A percentile compares a stretch with the other conserved stretches of the same genome.
Conservation (phyloP, 2,113 vertebrate genomes). For the Cheirogaleus medius region DNA sequence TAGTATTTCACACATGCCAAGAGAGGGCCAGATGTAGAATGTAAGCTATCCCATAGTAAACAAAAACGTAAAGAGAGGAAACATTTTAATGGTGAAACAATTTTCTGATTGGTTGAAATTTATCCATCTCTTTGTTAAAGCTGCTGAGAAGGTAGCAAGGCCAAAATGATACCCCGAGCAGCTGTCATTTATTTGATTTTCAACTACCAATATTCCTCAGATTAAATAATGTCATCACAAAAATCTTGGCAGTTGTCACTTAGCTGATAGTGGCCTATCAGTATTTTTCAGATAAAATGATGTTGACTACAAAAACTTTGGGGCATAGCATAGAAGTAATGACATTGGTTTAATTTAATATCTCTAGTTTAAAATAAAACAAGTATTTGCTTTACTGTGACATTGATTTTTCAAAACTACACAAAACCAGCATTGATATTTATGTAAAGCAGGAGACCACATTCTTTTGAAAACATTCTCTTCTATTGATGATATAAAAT, state of each 20-base stretch:
- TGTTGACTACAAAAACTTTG: background rate
- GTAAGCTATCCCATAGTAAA: background rate
- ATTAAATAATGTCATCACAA: constrained; percentile 7
- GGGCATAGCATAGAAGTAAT: background rate
- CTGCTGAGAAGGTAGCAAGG: background rate
- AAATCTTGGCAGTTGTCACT: background rate
- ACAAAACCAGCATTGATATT: background rate
- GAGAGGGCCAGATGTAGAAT: background rate
- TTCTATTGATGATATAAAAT: background rate
- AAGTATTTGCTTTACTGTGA: background rate
- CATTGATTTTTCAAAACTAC: constrained; percentile 6
- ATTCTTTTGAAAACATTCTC: background rate
- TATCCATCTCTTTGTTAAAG: background rate
- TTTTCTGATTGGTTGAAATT: constrained; percentile 9
- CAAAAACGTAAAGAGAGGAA: background rate
- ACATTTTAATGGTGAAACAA: background rate
- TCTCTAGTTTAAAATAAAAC: background rate
- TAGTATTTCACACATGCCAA: background rate
- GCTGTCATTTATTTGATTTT: constrained; percentile 34
- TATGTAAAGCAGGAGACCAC: background rate
- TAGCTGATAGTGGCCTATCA: background rate
- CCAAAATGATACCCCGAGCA: background rate
- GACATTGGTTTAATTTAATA: background rate
- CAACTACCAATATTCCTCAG: background rate
- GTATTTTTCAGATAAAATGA: background rate